phyloP scores from a whole-genome alignment of 2,888 invertebrate genomes.

The Troides aeacus region DNA sequence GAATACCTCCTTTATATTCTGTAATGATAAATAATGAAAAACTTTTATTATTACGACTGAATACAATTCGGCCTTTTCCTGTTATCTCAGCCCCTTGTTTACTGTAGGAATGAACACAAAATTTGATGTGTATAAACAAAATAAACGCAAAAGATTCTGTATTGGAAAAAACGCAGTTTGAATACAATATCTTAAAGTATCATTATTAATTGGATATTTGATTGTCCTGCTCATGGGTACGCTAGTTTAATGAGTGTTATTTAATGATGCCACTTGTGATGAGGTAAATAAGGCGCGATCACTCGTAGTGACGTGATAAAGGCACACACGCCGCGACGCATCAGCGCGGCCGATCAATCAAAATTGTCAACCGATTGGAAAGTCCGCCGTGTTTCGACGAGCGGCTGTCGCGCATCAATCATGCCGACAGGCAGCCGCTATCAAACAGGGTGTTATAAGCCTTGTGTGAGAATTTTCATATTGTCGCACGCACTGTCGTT shows the following conservation, averaged over 20 bases:
- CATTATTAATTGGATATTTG: too few species aligned
- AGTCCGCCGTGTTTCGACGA: conserved; percentile 61
- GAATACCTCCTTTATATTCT: conserved; percentile 67
- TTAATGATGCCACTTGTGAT: conserved; percentile 6
- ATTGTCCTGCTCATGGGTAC: too few species aligned
- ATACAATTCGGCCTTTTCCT: conserved; percentile 39
- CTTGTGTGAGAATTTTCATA: conserved; percentile 21
- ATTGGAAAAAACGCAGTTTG: too few species aligned
- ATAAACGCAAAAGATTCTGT: too few species aligned
- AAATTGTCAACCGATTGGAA: conserved; percentile 76
- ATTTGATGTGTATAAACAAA: too few species aligned
- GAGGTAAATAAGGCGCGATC: conserved; percentile 7
- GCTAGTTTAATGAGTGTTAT: neutral
- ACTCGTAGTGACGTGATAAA: conserved; percentile 13
- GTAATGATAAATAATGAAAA: conserved; percentile 58
- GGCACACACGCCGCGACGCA: conserved; percentile 50
- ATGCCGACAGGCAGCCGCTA: conserved; percentile 48
- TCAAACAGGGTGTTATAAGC: conserved; percentile 25
- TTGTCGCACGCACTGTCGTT: conserved; percentile 1
- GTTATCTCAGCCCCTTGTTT: conserved; percentile 9
- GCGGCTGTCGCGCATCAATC: conserved; percentile 69
- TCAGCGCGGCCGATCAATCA: conserved; percentile 66
- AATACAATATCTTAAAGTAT: too few species aligned
- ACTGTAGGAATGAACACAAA: too few species aligned
- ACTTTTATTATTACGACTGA: conserved; percentile 45